Conservation (phyloP, 2,797 vertebrate species). For the Pipistrellus pygmaeus region DNA sequence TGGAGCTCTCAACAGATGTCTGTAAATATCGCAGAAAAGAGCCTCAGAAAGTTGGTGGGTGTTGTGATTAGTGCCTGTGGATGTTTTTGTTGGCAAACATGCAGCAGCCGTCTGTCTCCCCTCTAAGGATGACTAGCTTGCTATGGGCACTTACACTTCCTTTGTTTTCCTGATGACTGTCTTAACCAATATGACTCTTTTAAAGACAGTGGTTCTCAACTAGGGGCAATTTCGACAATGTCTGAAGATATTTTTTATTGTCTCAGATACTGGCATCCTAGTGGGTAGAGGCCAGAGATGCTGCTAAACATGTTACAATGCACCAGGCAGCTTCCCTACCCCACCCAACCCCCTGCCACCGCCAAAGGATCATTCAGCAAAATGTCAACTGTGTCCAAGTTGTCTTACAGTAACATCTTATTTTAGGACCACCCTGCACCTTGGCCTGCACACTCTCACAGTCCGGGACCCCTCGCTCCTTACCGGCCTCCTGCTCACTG, state of each 20-base stretch:
- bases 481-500: no score
- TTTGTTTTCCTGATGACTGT: not conserved
- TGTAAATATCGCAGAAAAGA: conserved; percentile 82
- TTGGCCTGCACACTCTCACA: no score
- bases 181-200: not conserved
- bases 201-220: not conserved
- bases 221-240: not conserved
- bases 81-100: conserved; percentile 84
- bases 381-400: not conserved
- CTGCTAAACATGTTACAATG: not conserved
- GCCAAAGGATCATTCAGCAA: not conserved
- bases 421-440: not conserved
- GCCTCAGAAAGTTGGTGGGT: conserved; percentile 70
- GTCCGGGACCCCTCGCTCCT: no score
- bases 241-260: not conserved
- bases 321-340: no score
- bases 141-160: not conserved
- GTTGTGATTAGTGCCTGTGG: conserved; percentile 75
- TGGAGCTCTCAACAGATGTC: conserved; percentile 84
- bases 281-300: not conserved
- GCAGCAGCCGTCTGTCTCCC: not conserved
- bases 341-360: no score
- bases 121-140: not conserved
- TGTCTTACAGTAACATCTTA: not conserved
- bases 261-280: not conserved